Base-by-base conservation (phyloP, 2,797 vertebrate genomes). In the Lepilemur ruficaudatus region DNA sequence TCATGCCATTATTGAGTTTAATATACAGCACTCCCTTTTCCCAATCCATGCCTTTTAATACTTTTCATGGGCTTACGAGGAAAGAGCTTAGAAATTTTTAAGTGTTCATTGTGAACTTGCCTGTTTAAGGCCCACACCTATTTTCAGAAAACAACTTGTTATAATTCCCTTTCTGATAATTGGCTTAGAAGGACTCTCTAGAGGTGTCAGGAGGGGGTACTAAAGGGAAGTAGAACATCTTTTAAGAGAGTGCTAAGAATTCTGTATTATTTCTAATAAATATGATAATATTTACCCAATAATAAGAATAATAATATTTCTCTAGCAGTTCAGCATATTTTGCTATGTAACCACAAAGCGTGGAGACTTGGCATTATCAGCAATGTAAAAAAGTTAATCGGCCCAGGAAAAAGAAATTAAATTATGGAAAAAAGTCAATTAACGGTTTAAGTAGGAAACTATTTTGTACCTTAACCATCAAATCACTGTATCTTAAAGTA, bases 311-410 rank as follows among this genome's bases (percentile, higher is more conserved):
- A 11, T 32, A 80, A 43, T 80, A 89, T 22, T 86, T 94, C 63
- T 63, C n/a, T 57, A 92, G 88, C 38, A 38, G 5, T n/a, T 89
- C 38, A 70, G 43, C 7, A 41, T 59, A 41, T 92, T 94, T 94
- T 97, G 35, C n/a, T 92, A 18, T 92, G 63, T 69, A 88, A 95
- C 92, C 94, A 50, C 23, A 35, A 92, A 86, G 10, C 61, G 9
- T 78, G 70, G 17, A 32, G 10, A 43, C 41, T 65, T 92, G 63
- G 14, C 23, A 76, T 76, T 76, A 89, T 55, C n/a, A 93, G 59
- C 35, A 50, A 96, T 48, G 14, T 41, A 88, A 94, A 82, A 84
- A 83, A 78, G 5, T 22, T 84, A 67, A 92, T 50, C 2, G 9
- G 18, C 38, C 55, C 20, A 80, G 57, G 61, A 79, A 93, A 96